These are phyloP conservation scores for Cryptops parisi DNA, from an alignment of 2,888 invertebrate genomes.

Conservation along the genomic window DNA sequence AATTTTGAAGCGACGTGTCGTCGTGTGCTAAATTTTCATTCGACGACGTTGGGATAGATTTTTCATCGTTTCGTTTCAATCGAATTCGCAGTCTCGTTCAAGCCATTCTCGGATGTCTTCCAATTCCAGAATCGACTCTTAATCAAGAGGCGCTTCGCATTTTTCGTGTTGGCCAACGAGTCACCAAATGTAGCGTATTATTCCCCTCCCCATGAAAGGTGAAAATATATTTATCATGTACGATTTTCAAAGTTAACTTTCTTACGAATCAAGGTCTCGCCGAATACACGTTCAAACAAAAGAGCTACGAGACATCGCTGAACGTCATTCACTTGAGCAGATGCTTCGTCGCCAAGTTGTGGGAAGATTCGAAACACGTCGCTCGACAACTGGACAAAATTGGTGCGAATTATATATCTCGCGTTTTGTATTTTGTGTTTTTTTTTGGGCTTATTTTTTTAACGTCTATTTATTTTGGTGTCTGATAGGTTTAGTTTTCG, in stretches of 20 bases:
- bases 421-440: background rate
- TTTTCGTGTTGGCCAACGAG: background rate
- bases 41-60: no score
- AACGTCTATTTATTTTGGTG: background rate
- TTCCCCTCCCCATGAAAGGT: no score
- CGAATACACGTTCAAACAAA: background rate
- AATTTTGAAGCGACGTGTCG: no score
- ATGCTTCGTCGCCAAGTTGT: conserved; percentile 49
- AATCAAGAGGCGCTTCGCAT: background rate
- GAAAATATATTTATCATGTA: no score
- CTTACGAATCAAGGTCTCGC: background rate
- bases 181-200: background rate
- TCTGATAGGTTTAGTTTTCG: conserved; percentile 22
- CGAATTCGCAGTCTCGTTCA: background rate
- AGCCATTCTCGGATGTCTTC: background rate
- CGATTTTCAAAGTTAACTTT: no score
- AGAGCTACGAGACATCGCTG: conserved; percentile 22
- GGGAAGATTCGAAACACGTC: conserved; percentile 58
- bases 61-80: no score
- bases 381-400: conserved; percentile 55
- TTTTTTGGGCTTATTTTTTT: background rate
- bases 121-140: background rate
- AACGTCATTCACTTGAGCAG: conserved; percentile 48
- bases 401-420: conserved; percentile 23
- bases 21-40: no score